Conservation (phyloP, 2,888 invertebrate genomes). For the Digitonthophagus gazella region DNA sequence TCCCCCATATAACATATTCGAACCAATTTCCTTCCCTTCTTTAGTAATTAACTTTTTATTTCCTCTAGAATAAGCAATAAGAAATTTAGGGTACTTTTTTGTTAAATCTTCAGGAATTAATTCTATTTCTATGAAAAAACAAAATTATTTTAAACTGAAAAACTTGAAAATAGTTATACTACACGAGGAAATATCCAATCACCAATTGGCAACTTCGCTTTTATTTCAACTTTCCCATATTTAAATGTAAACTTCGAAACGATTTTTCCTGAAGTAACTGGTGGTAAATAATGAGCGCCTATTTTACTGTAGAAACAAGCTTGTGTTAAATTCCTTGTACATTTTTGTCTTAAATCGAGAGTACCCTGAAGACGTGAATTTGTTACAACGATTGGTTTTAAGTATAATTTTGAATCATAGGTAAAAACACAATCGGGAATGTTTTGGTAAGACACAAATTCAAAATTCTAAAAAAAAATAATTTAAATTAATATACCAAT, state of each 20-base stretch:
- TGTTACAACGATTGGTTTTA: constrained; percentile 41
- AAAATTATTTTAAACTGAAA: neutral
- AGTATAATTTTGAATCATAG: constrained; percentile 41
- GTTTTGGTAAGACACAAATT: constrained; percentile 47
- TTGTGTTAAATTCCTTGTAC: neutral
- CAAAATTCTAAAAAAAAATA: constrained; percentile 39
- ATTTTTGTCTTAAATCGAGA: constrained; percentile 40
- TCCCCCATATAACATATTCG: constrained; percentile 54
- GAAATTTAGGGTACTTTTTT: constrained; percentile 32
- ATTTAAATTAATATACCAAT: too few species aligned
- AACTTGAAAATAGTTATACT: neutral
- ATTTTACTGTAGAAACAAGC: neutral
- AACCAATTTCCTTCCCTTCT: constrained; percentile 46
- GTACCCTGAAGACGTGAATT: constrained; percentile 35
- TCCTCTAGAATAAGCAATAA: constrained; percentile 46
- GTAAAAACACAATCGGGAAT: constrained; percentile 40
- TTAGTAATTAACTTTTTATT: constrained; percentile 44
- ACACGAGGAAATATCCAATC: constrained; percentile 59
- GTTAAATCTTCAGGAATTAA: constrained; percentile 9
- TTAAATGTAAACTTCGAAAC: constrained; percentile 51
- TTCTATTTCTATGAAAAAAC: constrained; percentile 14
- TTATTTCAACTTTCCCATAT: constrained; percentile 55
- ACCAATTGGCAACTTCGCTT: constrained; percentile 55
- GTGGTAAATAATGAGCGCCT: constrained; percentile 46
- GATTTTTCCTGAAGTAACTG: constrained; percentile 52